These are phyloP conservation scores for Rhamnusium bicolor DNA, from an alignment of 2,888 invertebrate species.

Conservation along the genomic window DNA sequence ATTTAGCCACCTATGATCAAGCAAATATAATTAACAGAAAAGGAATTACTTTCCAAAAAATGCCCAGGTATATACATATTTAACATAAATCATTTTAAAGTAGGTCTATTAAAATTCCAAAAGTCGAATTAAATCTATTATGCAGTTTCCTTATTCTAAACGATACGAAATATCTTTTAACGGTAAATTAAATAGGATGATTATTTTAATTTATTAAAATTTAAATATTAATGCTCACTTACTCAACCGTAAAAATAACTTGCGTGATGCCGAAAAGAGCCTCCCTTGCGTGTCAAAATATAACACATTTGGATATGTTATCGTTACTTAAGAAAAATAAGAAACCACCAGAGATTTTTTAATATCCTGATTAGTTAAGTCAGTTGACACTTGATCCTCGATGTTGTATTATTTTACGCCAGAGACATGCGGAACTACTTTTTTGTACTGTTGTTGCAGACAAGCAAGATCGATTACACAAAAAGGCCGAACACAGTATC, in stretches of 20 bases:
- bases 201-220: too few relatives aligned
- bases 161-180: too few relatives aligned
- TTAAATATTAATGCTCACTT: too few relatives aligned
- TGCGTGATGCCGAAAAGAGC: neutral
- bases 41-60: too few relatives aligned
- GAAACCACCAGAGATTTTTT: constrained; percentile 16
- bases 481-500: constrained; percentile 58
- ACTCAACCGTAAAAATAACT: neutral
- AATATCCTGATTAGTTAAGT: constrained; percentile 34
- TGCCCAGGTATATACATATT: too few relatives aligned
- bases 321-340: neutral
- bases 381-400: constrained; percentile 32
- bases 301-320: constrained; percentile 6
- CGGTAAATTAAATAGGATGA: too few relatives aligned
- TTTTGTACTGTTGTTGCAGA: constrained; percentile 62
- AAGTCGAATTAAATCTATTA: too few relatives aligned
- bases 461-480: constrained; percentile 61
- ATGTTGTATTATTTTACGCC: constrained; percentile 45
- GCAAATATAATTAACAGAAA: too few relatives aligned
- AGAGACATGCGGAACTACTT: constrained; percentile 60
- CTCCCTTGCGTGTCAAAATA: neutral
- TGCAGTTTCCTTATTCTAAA: too few relatives aligned
- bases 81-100: too few relatives aligned
- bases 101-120: too few relatives aligned
- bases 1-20: too few relatives aligned